Percentiles rank a stretch among this genome's conserved stretches.
phyloP scores from a whole-genome alignment of 2,113 vertebrate species.

The Oophaga pumilio region DNA sequence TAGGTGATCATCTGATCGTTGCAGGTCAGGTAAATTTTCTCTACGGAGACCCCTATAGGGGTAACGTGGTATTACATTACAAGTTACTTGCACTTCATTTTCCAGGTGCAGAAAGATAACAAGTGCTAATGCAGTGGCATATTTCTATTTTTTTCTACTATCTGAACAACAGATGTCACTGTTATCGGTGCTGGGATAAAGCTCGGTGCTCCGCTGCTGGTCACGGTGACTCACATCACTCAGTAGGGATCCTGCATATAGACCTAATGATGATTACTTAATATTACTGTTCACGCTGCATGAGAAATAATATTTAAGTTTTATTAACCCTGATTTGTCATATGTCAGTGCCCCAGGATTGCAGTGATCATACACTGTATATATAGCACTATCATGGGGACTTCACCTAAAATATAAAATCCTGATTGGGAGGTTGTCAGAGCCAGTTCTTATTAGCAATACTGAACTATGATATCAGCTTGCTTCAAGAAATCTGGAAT shows the following conservation, averaged over 20 bases:
- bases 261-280: conserved; percentile 9
- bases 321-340: background rate
- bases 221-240: background rate
- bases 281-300: background rate
- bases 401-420: background rate
- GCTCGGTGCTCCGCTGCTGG: background rate
- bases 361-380: background rate
- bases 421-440: background rate
- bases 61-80: too few relatives aligned
- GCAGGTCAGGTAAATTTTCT: too few relatives aligned
- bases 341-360: background rate
- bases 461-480: background rate
- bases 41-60: too few relatives aligned
- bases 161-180: conserved; percentile 37
- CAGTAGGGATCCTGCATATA: background rate
- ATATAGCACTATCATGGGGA: background rate
- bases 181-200: background rate
- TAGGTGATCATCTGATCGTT: too few relatives aligned
- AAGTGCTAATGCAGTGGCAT: background rate
- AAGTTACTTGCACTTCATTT: too few relatives aligned
- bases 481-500: background rate
- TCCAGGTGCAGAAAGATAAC: background rate
- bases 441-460: background rate
- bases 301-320: background rate
- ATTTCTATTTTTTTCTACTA: background rate